Percentiles rank a stretch among this genome's conserved stretches.
These are phyloP conservation scores for Brachionus plicatilis DNA, from an alignment of 1,140 invertebrate genomes.

Conservation along the genomic window DNA sequence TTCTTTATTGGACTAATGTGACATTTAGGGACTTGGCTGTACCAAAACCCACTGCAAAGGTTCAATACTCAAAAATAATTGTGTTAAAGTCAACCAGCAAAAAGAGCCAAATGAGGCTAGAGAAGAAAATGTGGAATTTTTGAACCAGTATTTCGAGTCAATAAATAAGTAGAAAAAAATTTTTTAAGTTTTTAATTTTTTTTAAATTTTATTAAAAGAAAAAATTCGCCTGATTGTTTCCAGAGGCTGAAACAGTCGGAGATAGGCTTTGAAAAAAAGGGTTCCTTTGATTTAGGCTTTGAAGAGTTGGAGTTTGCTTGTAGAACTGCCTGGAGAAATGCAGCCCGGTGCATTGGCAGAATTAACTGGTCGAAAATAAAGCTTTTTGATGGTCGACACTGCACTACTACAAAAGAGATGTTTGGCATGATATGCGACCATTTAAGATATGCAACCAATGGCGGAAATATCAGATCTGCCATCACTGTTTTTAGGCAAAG, in stretches of 20 bases:
- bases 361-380: slow-evolving; percentile 94
- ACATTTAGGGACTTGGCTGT: background rate
- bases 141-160: background rate
- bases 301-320: slow-evolving; percentile 88
- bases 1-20: background rate
- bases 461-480: slow-evolving; percentile 88
- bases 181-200: background rate
- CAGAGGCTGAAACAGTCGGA: slow-evolving; percentile 70
- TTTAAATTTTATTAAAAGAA: slow-evolving; percentile 23
- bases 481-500: slow-evolving; percentile 88
- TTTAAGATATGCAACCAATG: slow-evolving; percentile 92
- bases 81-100: background rate
- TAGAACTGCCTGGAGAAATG: slow-evolving; percentile 88
- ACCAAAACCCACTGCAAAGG: background rate
- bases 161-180: background rate
- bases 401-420: slow-evolving; percentile 60
- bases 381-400: slow-evolving; percentile 58
- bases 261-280: slow-evolving; percentile 60
- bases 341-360: slow-evolving; percentile 81
- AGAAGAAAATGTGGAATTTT: background rate
- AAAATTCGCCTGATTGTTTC: slow-evolving; percentile 52
- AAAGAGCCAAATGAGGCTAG: background rate
- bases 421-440: slow-evolving; percentile 92
- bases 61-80: background rate
- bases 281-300: slow-evolving; percentile 79